Evolutionary conservation across 2,113 vertebrate species (phyloP), one percentile per base, ranked within the genome.

Genomic region (Paratilapia polleni): DNA sequence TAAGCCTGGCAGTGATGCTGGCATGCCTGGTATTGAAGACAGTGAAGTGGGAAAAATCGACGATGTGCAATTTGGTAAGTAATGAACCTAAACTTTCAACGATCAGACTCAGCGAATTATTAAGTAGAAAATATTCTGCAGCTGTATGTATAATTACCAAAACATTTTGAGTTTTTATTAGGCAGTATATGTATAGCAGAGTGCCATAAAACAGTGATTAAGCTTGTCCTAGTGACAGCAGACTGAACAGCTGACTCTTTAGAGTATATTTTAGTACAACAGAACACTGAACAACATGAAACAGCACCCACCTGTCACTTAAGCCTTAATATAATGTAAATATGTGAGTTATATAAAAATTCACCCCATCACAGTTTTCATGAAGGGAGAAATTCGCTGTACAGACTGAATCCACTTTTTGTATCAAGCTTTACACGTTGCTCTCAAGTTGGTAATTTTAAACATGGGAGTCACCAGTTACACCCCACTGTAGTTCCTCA

Each of bases 21-120:
- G 98, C 77, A 99, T 99, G 98, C 98, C 98, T 80, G 98, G 97
- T 74, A 97, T 99, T 94, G 98, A 99, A 93, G 98, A 99, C 92
- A 98, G 98, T 54, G 98, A 97, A 83, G 96, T 97, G 78, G 97
- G 96, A 47, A 99, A 99, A 94, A 94, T 91, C 4, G 97, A 98
- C 8, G 97, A 97, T 24, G 86, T 95, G 74, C 97, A 97, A 41
- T 97, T 97, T 86, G 96, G 98, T 99, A 77, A 94, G 94, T 43
- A 43, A 20, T 22, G 22, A 31, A 34, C 15, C 2, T n/a, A 2
- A 61, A 68, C 4, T 47, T 26, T 77, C 1, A 58, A 34, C 19
- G 17, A 58, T 8, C 5, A 54, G 31, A 56, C 20, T 24, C 14
- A n/a, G 31, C 8, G 11, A 38, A 57, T 38, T 36, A 56, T 14